Percentiles rank a stretch among this genome's conserved stretches.
Evolutionary conservation across 2,888 invertebrate genomes (phyloP).

Genomic region (Tipula helvola): DNA sequence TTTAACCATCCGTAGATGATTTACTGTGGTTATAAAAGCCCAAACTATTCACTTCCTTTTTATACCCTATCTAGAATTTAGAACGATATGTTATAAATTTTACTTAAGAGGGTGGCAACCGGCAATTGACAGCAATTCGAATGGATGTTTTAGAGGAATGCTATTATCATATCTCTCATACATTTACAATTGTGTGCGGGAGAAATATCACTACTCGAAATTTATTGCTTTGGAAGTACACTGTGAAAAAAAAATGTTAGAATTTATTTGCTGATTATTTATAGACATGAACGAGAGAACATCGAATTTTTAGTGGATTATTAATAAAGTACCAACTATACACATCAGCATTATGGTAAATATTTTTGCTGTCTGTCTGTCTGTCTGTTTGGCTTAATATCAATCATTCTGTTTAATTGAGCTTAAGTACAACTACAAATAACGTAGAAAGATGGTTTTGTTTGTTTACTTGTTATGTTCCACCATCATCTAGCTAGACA

Average conservation of each 20-base stretch:
- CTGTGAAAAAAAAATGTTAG: background rate
- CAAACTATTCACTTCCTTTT: background rate
- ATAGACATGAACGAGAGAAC: background rate
- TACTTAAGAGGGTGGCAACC: background rate
- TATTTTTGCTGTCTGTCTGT: background rate
- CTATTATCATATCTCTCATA: background rate
- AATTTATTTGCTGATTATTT: background rate
- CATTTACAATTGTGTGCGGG: background rate
- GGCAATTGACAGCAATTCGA: background rate
- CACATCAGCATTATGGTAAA: background rate
- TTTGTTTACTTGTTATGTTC: background rate
- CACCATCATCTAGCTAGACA: background rate
- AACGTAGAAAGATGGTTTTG: background rate
- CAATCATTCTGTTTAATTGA: background rate
- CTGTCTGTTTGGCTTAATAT: no score
- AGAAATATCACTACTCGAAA: background rate
- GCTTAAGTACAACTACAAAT: background rate
- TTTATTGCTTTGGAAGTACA: background rate
- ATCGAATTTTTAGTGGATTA: background rate
- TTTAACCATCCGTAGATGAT: background rate
- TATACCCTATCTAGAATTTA: background rate
- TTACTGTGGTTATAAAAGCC: background rate
- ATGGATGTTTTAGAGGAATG: background rate
- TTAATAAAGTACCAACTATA: background rate
- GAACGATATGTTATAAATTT: background rate